Conservation (phyloP, 2,888 invertebrate species). For the Linnaemya vulpina region DNA sequence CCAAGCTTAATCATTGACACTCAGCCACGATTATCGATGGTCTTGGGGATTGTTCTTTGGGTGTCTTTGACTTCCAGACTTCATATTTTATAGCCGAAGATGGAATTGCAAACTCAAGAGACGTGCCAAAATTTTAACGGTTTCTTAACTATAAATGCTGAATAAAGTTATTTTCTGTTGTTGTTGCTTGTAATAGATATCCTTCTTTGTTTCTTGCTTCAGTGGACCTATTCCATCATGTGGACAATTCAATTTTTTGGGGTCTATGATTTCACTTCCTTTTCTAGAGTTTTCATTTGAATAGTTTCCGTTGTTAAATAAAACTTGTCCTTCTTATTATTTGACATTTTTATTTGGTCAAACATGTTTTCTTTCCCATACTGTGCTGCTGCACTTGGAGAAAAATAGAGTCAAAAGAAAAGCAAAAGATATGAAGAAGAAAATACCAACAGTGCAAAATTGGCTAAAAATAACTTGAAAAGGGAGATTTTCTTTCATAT, state of each 20-base stretch:
- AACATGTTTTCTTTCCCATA: conserved; percentile 16
- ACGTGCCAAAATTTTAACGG: conserved; percentile 26
- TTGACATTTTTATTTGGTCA: conserved; percentile 54
- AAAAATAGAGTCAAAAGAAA: too few species aligned
- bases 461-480: not conserved
- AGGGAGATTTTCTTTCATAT: not conserved
- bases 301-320: conserved; percentile 50
- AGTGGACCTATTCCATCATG: conserved; percentile 11
- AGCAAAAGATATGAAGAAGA: too few species aligned
- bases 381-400: conserved; percentile 16
- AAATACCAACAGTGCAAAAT: too few species aligned
- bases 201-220: not conserved
- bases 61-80: conserved; percentile 19
- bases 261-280: conserved; percentile 2
- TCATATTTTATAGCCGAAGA: conserved; percentile 23
- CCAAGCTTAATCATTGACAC: not conserved
- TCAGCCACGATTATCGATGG: not conserved
- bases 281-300: conserved; percentile 55
- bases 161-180: conserved; percentile 11
- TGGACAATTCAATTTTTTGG: conserved; percentile 40
- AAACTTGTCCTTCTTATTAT: conserved; percentile 25
- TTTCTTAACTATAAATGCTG: conserved; percentile 35
- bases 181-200: conserved; percentile 7
- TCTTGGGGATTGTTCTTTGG: not conserved
- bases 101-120: conserved; percentile 52